Evolutionary conservation across 2,888 invertebrate species (phyloP), one percentile per base, ranked within the genome.

Genomic region (Carcina quercana): DNA sequence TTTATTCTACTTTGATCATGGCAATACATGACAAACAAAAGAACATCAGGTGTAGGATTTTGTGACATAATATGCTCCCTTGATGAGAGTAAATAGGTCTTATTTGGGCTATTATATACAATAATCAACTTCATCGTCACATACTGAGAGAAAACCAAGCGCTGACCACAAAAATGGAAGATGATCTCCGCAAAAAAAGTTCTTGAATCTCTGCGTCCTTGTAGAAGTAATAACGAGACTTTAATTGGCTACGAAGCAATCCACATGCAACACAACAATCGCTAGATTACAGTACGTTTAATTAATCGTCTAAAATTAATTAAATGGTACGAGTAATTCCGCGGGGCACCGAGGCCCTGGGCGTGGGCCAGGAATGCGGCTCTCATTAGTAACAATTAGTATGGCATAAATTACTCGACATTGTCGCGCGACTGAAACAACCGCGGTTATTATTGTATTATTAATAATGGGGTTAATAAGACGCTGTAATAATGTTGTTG

Each of bases 321-420:
- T 40, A 40, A 43, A 43, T 30, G 36, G 31, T 43, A 37, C 40
- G 39, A 42, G 35, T 31, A 37, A 37, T 35, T 43, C 28, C 36
- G 42, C 21, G 10, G 32, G 15, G 30, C 32, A 37, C 11, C 1
- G 30, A 31, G 35, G 29, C 20, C 11, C n/a, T 15, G 61, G 58
- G 54, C 60, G 64, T 64, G 67, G 68, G 68, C 66, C 63, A 69
- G 51, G 37, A 51, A 38, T 50, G 50, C 50, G 53, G 63, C 59
- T 65, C 73, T 73, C 63, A 76, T 79, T 78, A 72, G 53, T 34
- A 47, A 53, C 70, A 71, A 75, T 78, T 76, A 78, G 72, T 68
- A 74, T 67, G 66, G 64, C 60, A 70, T 75, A 68, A 66, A 70
- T 72, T 73, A 68, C 48, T 44, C 43, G 40, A 59, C 59, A 60